phyloP scores from a whole-genome alignment of 2,797 vertebrate species.

The Sarcophilus harrisii region DNA sequence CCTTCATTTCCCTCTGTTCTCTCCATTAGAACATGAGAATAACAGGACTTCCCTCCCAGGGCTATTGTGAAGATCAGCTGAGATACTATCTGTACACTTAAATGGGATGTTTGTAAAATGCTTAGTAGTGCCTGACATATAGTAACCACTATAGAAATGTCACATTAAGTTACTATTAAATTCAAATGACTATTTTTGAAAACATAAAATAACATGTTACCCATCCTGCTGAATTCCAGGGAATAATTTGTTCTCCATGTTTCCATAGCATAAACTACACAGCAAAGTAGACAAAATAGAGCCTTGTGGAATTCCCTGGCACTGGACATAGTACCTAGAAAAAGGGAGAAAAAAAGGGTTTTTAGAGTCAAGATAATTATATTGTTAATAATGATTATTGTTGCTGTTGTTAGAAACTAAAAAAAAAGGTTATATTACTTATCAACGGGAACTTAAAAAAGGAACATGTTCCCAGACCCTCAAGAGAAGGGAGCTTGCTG shows the following conservation, averaged over 20 bases:
- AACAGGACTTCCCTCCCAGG: neutral
- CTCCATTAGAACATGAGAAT: neutral
- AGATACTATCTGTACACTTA: neutral
- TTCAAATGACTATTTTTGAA: too few species aligned
- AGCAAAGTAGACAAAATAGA: slow-evolving; percentile 92
- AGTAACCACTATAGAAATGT: too few species aligned
- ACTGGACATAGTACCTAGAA: slow-evolving; percentile 90
- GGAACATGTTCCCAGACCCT: too few species aligned
- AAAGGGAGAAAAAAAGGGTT: rapidly evolving
- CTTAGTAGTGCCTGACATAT: neutral
- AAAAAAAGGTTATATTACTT: neutral
- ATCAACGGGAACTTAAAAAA: too few species aligned
- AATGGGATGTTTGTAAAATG: neutral
- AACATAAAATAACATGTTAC: slow-evolving; percentile 80
- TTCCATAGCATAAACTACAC: slow-evolving; percentile 95
- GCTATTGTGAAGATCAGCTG: neutral
- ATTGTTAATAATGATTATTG: neutral
- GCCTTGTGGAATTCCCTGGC: slow-evolving; percentile 94
- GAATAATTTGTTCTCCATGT: slow-evolving; percentile 94
- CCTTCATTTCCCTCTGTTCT: neutral
- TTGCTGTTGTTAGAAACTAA: neutral
- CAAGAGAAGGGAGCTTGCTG: too few species aligned
- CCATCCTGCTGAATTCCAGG: slow-evolving; percentile 86
- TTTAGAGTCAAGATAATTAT: rapidly evolving
- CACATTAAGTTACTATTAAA: too few species aligned